phyloP scores from a whole-genome alignment of 2,113 vertebrate genomes.

The Callaeas wilsoni region DNA sequence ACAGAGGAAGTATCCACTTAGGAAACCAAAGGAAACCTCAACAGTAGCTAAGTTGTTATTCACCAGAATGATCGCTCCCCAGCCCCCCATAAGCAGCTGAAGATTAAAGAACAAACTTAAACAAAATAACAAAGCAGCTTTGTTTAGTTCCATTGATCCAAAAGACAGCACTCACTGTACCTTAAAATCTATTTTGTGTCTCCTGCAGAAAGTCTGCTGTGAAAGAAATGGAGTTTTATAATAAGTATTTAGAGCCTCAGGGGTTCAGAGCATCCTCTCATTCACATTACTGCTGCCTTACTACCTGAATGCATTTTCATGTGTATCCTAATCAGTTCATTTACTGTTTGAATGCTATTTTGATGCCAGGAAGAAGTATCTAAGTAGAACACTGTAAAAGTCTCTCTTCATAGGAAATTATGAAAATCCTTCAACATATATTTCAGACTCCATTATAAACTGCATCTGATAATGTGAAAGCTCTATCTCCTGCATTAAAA shows the following conservation, averaged over 20 bases:
- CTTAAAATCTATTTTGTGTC: not conserved
- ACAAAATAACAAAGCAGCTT: not conserved
- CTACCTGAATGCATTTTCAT: not conserved
- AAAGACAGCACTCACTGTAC: not conserved
- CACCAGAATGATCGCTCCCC: not conserved
- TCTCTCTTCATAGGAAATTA: not conserved
- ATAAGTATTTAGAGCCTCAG: not conserved
- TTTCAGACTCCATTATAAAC: not conserved
- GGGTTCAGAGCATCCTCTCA: not conserved
- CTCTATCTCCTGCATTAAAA: not conserved
- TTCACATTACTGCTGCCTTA: not conserved
- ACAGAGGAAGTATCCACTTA: not conserved
- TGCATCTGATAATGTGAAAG: not conserved
- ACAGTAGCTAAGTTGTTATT: not conserved
- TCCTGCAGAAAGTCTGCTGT: conserved; percentile 23
- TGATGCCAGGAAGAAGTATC: not conserved
- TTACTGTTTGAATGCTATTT: conserved; percentile 9
- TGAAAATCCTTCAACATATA: conserved; percentile 5
- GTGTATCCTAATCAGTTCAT: not conserved
- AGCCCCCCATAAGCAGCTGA: not conserved
- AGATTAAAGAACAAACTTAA: not conserved
- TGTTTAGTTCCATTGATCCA: not conserved
- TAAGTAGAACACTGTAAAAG: not conserved
- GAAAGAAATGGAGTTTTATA: conserved; percentile 25
- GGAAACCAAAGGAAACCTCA: not conserved